Evolutionary conservation across 2,888 invertebrate genomes (phyloP).

Genomic region (Mantis religiosa): DNA sequence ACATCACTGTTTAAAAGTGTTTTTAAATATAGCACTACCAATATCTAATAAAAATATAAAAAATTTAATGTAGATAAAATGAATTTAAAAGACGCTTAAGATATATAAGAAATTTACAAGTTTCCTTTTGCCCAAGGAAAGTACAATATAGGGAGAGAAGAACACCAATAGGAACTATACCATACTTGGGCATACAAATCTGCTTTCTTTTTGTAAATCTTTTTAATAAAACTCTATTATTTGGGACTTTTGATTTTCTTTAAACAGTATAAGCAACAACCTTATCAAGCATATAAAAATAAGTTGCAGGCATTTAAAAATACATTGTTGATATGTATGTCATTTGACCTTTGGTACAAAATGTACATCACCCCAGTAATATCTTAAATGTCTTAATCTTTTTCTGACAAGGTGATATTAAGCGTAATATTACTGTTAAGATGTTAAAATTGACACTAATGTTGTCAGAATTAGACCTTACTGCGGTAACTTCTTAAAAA

Average conservation of each 20-base stretch:
- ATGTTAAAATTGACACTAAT: neutral
- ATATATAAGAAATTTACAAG: neutral
- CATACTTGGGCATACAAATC: neutral
- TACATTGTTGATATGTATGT: constrained; percentile 7
- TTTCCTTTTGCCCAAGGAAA: neutral
- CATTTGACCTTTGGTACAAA: constrained; percentile 13
- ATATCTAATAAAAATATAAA: neutral
- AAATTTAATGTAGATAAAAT: neutral
- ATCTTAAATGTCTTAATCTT: neutral
- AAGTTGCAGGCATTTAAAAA: constrained; percentile 3
- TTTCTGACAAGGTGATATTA: neutral
- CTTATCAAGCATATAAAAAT: constrained; percentile 5
- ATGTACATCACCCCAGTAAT: neutral
- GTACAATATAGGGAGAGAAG: neutral
- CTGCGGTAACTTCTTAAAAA: neutral
- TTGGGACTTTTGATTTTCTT: neutral
- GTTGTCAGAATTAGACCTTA: neutral
- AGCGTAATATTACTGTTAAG: neutral
- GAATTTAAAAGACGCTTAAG: neutral
- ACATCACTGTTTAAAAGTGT: neutral
- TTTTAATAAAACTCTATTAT: neutral
- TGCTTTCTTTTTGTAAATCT: neutral
- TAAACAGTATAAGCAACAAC: neutral
- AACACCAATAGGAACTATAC: neutral
- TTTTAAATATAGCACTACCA: neutral